Base-by-base conservation (phyloP, 2,113 vertebrate genomes). In the Actenoides lindsayi region DNA sequence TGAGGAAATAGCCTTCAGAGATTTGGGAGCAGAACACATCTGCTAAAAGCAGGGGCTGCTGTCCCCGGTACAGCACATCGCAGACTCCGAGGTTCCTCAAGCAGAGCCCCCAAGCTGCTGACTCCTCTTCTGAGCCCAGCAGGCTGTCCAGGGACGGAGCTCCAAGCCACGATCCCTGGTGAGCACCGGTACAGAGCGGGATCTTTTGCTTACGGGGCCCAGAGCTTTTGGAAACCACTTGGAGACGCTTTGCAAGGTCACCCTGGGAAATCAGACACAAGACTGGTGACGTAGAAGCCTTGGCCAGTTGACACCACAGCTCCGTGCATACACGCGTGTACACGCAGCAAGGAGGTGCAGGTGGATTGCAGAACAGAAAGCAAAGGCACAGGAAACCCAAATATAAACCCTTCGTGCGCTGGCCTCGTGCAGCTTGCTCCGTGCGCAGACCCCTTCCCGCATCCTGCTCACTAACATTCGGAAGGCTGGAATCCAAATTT, bases 401-500 rank as follows among this genome's bases (percentile, higher is more conserved):
- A 60, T 4, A 48, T 48, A 96, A 94, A 81, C 67, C 54, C 65
- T 8, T 23, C 53, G 19, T 87, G 62, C 15, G 8, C 1, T 81
- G 85, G 17, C 30, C 92, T 42, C 33, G 19, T 2, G 4, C 15
- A 16, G n/a, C 67, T 59, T 74, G 24, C 63, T 83, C 48, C 8
- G 7, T 0, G 8, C 39, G 27, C 85, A 93, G 85, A 24, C 51
- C 82, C 51, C 65, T 69, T 35, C 48, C 28, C 50, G 67, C 53
- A 65, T 57, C 62, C 88, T 94, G 73, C 92, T 76, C 6, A 10
- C 25, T 89, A 76, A 24, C 37, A 27, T 41, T 84, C 50, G 30
- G 87, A 74, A 63, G 83, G 94, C 70, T 73, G 67, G 44, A 65
- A 82, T 57, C 92, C 83, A 79, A 76, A 76, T 51, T 65, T 95